Percentiles rank a stretch among this genome's conserved stretches.
phyloP scores from a whole-genome alignment of 2,113 vertebrate species.

The Dasyurus viverrinus region DNA sequence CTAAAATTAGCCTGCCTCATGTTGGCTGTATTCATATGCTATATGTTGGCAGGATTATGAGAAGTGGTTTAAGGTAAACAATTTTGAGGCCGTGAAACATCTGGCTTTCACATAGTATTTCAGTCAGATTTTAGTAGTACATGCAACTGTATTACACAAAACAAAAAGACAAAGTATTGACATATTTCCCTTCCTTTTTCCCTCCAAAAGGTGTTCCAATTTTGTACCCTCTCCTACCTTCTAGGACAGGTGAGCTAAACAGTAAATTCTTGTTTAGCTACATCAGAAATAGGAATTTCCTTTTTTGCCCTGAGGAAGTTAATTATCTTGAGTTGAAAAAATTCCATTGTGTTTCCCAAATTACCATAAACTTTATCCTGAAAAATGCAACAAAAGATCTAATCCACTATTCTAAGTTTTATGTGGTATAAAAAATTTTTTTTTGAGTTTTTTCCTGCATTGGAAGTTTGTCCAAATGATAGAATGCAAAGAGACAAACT shows the following conservation, averaged over 20 bases:
- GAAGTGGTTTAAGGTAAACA: conserved; percentile 61
- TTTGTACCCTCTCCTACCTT: background rate
- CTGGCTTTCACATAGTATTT: conserved; percentile 67
- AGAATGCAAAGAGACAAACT: background rate
- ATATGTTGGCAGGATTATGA: conserved; percentile 16
- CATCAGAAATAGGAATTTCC: conserved; percentile 8
- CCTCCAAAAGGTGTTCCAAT: background rate
- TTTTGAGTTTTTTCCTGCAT: background rate
- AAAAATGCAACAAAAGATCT: background rate
- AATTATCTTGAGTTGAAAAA: conserved; percentile 4
- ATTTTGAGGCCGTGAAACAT: conserved; percentile 51
- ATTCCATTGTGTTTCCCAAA: conserved; percentile 24
- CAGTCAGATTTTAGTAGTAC: conserved; percentile 48
- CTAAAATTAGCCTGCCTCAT: conserved; percentile 66
- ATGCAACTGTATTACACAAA: conserved; percentile 9
- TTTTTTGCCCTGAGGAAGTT: conserved; percentile 5
- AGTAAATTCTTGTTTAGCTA: background rate
- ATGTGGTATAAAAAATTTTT: background rate
- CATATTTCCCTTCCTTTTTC: background rate
- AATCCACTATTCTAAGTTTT: background rate
- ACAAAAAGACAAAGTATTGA: background rate
- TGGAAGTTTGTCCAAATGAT: background rate
- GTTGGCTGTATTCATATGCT: conserved; percentile 25
- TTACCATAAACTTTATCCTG: conserved; percentile 13
- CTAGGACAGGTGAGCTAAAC: background rate